These are phyloP conservation scores for Bombus affinis DNA, from an alignment of 1,140 invertebrate genomes.

Conservation along the genomic window DNA sequence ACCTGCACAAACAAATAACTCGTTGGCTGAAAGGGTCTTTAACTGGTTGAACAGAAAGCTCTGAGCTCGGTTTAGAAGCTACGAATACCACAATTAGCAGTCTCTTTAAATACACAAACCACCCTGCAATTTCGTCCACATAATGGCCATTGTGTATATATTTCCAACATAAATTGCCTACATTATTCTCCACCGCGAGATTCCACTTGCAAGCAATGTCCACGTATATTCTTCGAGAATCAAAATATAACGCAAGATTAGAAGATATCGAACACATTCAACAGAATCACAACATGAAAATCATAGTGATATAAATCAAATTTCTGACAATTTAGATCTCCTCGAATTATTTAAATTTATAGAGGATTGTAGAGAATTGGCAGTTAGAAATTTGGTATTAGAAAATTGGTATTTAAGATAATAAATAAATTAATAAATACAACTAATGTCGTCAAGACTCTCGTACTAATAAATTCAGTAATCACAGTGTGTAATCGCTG, in stretches of 20 bases:
- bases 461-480: too few relatives aligned
- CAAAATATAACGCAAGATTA: neutral
- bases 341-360: neutral
- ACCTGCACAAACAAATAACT: neutral
- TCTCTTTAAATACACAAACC: conserved; percentile 7
- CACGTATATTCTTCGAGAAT: neutral
- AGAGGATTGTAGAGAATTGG: too few relatives aligned
- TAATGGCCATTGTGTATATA: neutral
- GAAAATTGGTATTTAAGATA: too few relatives aligned
- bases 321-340: neutral
- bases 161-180: neutral
- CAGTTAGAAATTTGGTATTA: too few relatives aligned
- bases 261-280: neutral
- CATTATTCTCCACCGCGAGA: neutral
- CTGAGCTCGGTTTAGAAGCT: too few relatives aligned
- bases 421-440: too few relatives aligned
- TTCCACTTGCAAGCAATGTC: neutral
- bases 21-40: neutral
- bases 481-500: too few relatives aligned
- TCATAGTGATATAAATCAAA: neutral
- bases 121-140: neutral
- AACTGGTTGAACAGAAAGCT: neutral
- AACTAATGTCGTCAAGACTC: too few relatives aligned
- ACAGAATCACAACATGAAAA: neutral
- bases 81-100: neutral